Base-by-base conservation (phyloP, 2,797 vertebrate species). In the Parambassis ranga region DNA sequence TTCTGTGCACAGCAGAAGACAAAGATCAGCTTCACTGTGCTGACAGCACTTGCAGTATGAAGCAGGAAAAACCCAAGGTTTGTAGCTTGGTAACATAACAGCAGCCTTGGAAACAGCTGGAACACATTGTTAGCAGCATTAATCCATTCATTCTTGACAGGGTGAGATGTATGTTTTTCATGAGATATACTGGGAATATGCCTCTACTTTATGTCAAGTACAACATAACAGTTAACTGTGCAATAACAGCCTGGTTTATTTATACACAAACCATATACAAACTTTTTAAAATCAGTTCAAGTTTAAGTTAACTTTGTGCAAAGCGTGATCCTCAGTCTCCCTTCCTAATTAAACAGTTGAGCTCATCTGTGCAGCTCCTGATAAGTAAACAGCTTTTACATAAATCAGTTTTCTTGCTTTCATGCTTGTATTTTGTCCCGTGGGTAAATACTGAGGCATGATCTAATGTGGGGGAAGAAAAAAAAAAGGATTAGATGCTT, bases 401-500 rank as follows among this genome's bases (percentile, higher is more conserved):
- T 30, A 10, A 42, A 15, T 38, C 24, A 9, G 3, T 33, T 71
- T 63, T 44, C 6, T 39, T 35, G 18, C 36, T 71, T 63, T 44
- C 6, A 39, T 35, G 18, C 36, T 19, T 43, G 47, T 20, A n/a
- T 14, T 42, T 47, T 65, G 18, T 35, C 38, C 41, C 1, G 3
- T 20, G 13, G 19, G 20, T 63, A 41, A 27, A 48, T 24, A 18
- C 28, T 10, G n/a, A 32, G 28, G 4, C 3, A 9, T 20, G 27
- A 26, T 28, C n/a, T 14, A 28, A 49, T 50, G 37, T 33, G 27
- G n/a, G 5, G n/a, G n/a, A n/a, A n/a, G n/a, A n/a, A n/a, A n/a
- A n/a, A 36, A n/a, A 32, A 26, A 33, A 31, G 13, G 9, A 39
- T 15, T 2, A 26, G 22, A 52, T 26, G 32, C 24, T 57, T 16